phyloP scores from a whole-genome alignment of 2,113 vertebrate genomes.

The Saguinus midas region DNA sequence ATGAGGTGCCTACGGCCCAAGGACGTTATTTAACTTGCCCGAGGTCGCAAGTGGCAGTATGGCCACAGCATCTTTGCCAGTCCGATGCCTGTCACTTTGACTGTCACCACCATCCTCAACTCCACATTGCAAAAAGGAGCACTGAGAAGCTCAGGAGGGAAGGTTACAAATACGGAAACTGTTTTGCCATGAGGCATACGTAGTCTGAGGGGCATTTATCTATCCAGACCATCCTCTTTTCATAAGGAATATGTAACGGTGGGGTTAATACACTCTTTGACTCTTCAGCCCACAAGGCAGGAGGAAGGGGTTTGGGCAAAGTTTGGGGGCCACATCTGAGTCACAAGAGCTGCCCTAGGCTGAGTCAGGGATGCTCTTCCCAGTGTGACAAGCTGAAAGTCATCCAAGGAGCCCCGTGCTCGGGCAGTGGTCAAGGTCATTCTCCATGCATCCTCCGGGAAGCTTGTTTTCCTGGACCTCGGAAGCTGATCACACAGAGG shows the following conservation, averaged over 20 bases:
- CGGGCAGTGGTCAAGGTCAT: not conserved
- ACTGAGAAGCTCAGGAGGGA: not conserved
- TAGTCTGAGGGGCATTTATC: not conserved
- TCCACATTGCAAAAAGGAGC: not conserved
- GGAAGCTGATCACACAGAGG: not conserved
- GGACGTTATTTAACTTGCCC: not conserved
- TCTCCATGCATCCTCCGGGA: conserved; percentile 46
- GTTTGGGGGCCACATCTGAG: not conserved
- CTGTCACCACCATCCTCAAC: not conserved
- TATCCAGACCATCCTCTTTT: not conserved
- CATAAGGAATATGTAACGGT: not conserved
- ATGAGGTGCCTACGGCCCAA: not conserved
- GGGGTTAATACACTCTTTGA: not conserved
- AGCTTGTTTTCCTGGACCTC: not conserved
- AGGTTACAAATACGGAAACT: not conserved
- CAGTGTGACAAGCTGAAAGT: not conserved
- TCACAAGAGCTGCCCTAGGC: not conserved
- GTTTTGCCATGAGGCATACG: not conserved
- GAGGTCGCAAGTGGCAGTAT: not conserved
- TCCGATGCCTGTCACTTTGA: not conserved
- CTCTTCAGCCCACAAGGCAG: not conserved
- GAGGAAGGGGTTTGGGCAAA: not conserved
- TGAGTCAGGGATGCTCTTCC: not conserved
- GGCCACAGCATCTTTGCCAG: not conserved
- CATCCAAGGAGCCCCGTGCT: not conserved